Conservation (phyloP, 2,888 invertebrate genomes). For the Noctua janthina region DNA sequence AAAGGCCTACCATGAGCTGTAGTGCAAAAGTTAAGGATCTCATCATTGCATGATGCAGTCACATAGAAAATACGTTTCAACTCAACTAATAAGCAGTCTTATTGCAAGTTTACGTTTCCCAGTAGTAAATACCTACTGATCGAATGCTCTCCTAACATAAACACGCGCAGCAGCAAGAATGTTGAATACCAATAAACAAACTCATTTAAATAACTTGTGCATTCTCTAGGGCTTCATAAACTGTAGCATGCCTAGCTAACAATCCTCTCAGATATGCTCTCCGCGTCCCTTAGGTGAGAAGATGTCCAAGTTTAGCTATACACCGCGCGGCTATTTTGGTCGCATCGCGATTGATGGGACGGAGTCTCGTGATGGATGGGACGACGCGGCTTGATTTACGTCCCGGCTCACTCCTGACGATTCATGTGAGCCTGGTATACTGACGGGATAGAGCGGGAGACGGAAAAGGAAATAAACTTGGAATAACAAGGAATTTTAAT, state of each 20-base stretch:
- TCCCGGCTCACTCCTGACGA: conserved; percentile 77
- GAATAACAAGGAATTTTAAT: conserved; percentile 71
- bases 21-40: not conserved
- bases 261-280: conserved; percentile 61
- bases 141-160: conserved; percentile 55
- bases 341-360: conserved; percentile 83
- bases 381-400: conserved; percentile 86
- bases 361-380: conserved; percentile 86
- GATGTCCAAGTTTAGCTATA: conserved; percentile 75
- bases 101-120: conserved; percentile 2
- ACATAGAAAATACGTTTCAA: not conserved
- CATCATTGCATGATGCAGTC: not conserved
- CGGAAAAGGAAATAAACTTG: conserved; percentile 69
- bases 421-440: conserved; percentile 79
- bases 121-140: conserved; percentile 29
- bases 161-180: conserved; percentile 42
- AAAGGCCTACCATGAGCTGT: not conserved
- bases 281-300: conserved; percentile 74
- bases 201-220: conserved; percentile 64
- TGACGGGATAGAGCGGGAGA: conserved; percentile 51
- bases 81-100: not conserved
- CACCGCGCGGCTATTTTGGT: conserved; percentile 84
- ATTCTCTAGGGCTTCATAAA: conserved; percentile 66
- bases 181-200: conserved; percentile 57
- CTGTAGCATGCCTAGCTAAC: conserved; percentile 56